Percentiles rank a stretch among this genome's conserved stretches.
Conservation (phyloP, 2,888 invertebrate genomes). For the Amorpha juglandis region DNA sequence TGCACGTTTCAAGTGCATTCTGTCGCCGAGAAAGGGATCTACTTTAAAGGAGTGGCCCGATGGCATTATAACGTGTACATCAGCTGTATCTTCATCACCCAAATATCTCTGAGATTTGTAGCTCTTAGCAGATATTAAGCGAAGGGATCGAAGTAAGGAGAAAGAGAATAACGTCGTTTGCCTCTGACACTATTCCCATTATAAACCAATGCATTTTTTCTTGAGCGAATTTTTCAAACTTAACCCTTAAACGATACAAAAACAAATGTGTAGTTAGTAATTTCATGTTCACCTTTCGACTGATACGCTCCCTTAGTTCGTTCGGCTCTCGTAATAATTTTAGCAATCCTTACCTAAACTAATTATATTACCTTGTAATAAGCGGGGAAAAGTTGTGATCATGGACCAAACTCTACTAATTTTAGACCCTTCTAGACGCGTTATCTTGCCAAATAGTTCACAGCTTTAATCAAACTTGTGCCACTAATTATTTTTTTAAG, state of each 20-base stretch:
- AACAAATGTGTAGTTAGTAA: background rate
- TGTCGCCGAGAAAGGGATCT: slow-evolving; percentile 20
- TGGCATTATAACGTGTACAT: background rate
- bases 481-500: no score
- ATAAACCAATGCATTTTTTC: background rate
- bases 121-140: background rate
- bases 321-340: no score
- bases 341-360: no score
- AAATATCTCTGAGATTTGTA: background rate
- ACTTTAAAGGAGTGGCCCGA: background rate
- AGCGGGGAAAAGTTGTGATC: background rate
- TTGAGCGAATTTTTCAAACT: background rate
- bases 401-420: background rate
- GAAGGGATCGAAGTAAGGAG: background rate
- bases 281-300: no score
- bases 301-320: no score
- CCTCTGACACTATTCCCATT: background rate
- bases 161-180: background rate
- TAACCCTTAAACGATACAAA: background rate
- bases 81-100: background rate
- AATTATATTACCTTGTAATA: no score
- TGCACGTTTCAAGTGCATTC: slow-evolving; percentile 11
- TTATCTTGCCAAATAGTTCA: no score
- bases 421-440: background rate
- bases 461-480: no score